A percentile compares a stretch with the other conserved stretches of the same genome.
phyloP scores from a whole-genome alignment of 2,113 vertebrate genomes.

The Gopherus flavomarginatus region DNA sequence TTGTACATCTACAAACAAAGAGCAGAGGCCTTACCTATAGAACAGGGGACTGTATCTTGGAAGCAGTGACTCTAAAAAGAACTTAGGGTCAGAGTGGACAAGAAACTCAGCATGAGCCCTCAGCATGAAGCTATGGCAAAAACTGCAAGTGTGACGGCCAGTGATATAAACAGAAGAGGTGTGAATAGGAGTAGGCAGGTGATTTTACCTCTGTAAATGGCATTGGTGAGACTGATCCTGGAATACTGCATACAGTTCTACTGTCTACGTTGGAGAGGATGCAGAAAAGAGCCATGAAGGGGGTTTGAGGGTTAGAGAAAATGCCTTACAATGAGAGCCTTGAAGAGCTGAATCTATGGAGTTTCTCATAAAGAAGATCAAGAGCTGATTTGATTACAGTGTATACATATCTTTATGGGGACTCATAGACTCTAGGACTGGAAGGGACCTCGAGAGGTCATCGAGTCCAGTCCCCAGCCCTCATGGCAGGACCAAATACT shows the following conservation, averaged over 20 bases:
- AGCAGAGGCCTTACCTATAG: background rate
- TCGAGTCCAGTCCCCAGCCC: too few species aligned
- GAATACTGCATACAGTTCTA: too few species aligned
- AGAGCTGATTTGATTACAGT: rapidly evolving
- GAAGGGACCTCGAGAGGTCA: too few species aligned
- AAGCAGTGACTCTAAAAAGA: background rate
- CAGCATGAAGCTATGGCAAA: background rate
- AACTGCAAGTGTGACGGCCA: background rate
- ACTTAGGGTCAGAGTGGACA: background rate
- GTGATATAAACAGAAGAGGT: background rate
- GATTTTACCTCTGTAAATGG: background rate
- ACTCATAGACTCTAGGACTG: too few species aligned
- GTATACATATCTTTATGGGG: background rate
- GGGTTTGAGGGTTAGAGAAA: background rate
- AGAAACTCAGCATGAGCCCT: background rate
- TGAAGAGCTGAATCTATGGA: background rate
- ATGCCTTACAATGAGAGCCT: background rate
- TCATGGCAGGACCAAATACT: too few species aligned
- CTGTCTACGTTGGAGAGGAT: background rate
- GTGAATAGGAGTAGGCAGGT: background rate
- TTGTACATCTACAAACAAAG: background rate
- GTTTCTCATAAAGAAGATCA: background rate
- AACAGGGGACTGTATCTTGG: background rate
- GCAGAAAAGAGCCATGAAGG: background rate
- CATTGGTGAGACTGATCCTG: background rate